These are phyloP conservation scores for Coregonus suidteri DNA, from an alignment of 2,797 vertebrate species.

Conservation along the genomic window DNA sequence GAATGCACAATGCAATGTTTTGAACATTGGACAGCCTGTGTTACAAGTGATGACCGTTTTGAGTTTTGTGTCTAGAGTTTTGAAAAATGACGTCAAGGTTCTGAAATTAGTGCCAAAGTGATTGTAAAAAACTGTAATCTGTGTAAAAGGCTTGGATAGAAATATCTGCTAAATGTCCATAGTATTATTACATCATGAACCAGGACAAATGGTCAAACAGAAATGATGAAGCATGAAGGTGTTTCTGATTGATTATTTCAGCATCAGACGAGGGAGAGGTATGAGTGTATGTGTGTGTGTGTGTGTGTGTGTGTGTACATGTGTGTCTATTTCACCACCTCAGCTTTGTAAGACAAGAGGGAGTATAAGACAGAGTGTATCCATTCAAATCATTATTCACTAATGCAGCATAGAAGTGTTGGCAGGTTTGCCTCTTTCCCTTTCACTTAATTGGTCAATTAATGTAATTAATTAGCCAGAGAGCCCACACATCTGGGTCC, in stretches of 20 bases:
- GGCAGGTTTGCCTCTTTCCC: background rate
- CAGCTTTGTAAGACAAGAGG: conserved; percentile 2
- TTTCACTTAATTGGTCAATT: background rate
- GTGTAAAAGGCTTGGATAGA: too few species aligned
- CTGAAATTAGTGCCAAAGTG: too few species aligned
- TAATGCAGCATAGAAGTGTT: background rate
- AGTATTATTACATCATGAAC: too few species aligned
- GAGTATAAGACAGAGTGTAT: conserved; percentile 21
- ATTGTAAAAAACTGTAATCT: too few species aligned
- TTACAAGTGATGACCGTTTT: too few species aligned
- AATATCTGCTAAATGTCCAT: too few species aligned
- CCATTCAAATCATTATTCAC: background rate
- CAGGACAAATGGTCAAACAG: background rate
- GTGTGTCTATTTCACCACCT: background rate
- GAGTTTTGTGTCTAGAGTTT: too few species aligned
- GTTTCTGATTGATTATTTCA: background rate
- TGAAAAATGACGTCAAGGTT: too few species aligned
- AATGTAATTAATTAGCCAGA: background rate
- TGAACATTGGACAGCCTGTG: too few species aligned
- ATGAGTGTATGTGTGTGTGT: background rate
- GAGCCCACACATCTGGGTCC: background rate
- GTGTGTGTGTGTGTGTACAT: background rate
- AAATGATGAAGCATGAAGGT: background rate
- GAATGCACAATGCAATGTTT: too few species aligned
- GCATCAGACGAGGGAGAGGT: conserved; percentile 19